Percentiles rank a stretch among this genome's conserved stretches.
phyloP scores from a whole-genome alignment of 2,797 vertebrate species.

The Sebastes elongatus region DNA sequence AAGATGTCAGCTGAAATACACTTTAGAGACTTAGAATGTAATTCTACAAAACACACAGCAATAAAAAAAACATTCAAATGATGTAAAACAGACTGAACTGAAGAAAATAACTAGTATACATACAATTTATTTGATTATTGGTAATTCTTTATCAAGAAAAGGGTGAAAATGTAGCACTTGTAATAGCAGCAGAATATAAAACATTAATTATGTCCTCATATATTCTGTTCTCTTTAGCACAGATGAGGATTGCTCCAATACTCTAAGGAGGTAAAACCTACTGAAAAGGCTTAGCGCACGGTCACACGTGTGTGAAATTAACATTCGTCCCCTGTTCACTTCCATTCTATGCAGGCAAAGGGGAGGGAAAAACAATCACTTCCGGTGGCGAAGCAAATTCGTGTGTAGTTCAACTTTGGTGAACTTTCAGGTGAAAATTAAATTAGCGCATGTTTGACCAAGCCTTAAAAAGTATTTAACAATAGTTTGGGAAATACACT shows the following conservation, averaged over 20 bases:
- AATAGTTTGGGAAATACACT: no score
- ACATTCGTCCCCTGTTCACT: no score
- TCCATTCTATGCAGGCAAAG: no score
- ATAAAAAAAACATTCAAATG: not conserved
- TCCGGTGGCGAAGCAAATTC: no score
- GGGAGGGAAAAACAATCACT: rapidly evolving
- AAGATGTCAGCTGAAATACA: not conserved
- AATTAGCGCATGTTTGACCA: no score
- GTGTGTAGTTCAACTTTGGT: no score
- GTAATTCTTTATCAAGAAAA: not conserved
- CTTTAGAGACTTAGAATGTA: not conserved
- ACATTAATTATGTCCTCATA: not conserved
- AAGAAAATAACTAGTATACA: not conserved
- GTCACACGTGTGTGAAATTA: rapidly evolving
- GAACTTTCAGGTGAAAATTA: no score
- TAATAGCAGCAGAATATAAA: not conserved
- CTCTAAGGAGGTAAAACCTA: not conserved
- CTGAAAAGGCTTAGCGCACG: not conserved
- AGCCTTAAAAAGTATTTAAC: no score
- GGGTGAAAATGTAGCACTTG: not conserved
- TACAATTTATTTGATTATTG: not conserved
- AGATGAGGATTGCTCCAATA: not conserved
- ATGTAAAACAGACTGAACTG: not conserved
- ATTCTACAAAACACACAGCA: not conserved
- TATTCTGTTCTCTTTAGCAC: not conserved